These are phyloP conservation scores for Neofelis nebulosa DNA, from an alignment of 2,113 vertebrate species.

Conservation along the genomic window DNA sequence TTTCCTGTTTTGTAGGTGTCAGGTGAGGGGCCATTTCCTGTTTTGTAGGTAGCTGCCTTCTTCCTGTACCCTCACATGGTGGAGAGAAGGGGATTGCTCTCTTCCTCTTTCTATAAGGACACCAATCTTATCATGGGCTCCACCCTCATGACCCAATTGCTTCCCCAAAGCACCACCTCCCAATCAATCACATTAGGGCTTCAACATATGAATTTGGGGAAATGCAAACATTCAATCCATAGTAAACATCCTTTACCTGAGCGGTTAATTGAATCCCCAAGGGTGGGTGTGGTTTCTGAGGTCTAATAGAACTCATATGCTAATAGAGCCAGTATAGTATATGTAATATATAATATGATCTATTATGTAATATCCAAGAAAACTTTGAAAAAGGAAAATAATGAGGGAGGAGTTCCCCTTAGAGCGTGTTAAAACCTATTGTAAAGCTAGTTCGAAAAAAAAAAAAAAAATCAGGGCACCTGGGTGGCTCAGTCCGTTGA, in stretches of 20 bases:
- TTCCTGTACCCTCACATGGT: background rate
- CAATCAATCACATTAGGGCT: background rate
- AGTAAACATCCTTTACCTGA: background rate
- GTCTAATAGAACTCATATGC: background rate
- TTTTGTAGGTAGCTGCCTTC: background rate
- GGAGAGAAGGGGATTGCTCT: background rate
- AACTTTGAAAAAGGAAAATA: background rate
- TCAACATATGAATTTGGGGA: background rate
- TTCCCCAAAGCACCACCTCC: background rate
- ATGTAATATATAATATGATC: background rate
- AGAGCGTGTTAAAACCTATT: background rate
- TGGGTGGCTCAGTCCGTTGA: no score
- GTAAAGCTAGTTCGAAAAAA: background rate
- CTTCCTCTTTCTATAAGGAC: background rate
- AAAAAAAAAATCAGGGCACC: background rate
- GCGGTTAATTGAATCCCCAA: background rate
- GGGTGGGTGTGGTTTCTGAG: background rate
- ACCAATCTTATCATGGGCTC: background rate
- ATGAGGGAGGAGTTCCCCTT: background rate
- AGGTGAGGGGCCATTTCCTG: background rate
- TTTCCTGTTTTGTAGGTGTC: background rate
- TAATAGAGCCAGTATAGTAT: background rate
- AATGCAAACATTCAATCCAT: background rate
- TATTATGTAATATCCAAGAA: background rate
- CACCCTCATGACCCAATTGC: background rate